Evolutionary conservation across 2,113 vertebrate species (phyloP), one percentile per base, ranked within the genome.

Genomic region (Cyrtonyx montezumae): DNA sequence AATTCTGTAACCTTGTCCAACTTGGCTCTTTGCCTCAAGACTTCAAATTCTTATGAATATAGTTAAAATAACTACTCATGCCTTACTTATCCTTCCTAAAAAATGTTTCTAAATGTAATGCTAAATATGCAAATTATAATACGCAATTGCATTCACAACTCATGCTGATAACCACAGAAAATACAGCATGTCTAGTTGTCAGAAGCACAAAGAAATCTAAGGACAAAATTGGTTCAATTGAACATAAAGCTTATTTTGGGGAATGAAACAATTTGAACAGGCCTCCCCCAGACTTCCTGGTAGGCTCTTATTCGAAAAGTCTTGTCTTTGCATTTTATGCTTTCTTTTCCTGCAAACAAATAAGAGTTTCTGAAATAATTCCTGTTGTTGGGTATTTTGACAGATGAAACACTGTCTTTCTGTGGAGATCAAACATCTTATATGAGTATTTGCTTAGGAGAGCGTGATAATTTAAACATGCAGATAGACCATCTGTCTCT

Each of bases 351-450:
- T 91, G 93, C 88, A 87, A 80, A 89, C 20, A 66, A n/a, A 32
- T 46, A 34, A 70, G 68, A 86, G 22, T 85, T 95, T 89, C 84
- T 95, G 69, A 95, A 87, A 65, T 71, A 90, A 78, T 26, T 40
- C 32, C 68, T 67, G 63, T 43, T 37, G 34, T 55, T 91, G 73
- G 73, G 95, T 95, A 5, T 94, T 95, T 93, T 88, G 79, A 62
- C 95, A 99, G 99, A 98, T 68, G 99, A 99, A 90, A 98, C 98
- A 0, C 86, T 98, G 16, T 99, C 98, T 91, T 98, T 98, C 97
- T 97, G 98, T 86, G 98, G 98, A 26, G 99, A 99, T 94, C 99
- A 99, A 96, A 99, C 99, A 4, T 99, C 99, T 53, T 99, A 99
- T 34, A 98, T 99, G 98, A 99, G 99, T 90, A 99, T 99, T 96